Percentiles rank a stretch among this genome's conserved stretches.
These are phyloP conservation scores for Orgyia antiqua DNA, from an alignment of 2,888 invertebrate species.

Conservation along the genomic window DNA sequence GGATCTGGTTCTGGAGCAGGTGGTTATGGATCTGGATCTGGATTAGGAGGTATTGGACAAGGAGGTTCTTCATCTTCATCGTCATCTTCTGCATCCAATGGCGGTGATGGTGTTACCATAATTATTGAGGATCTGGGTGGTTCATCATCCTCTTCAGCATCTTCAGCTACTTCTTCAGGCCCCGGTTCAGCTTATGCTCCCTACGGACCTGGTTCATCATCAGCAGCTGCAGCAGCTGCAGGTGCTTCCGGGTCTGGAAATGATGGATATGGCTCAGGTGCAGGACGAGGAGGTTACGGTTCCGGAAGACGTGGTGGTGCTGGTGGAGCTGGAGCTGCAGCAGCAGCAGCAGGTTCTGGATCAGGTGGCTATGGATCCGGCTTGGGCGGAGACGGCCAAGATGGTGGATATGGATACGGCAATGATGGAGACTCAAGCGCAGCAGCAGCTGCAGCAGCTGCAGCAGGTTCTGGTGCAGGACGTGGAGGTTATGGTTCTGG, in stretches of 20 bases:
- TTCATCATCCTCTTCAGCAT: background rate
- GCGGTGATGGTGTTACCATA: too few relatives aligned
- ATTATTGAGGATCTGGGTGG: background rate
- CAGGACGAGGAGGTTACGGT: background rate
- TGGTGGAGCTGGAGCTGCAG: background rate
- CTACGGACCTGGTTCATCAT: background rate
- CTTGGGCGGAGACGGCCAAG: background rate
- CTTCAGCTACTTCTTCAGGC: background rate
- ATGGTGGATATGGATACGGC: background rate
- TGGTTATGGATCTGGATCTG: background rate
- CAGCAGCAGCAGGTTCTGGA: background rate
- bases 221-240: constrained; percentile 6
- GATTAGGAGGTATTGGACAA: too few relatives aligned
- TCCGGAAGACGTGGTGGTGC: background rate
- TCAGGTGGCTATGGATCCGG: background rate
- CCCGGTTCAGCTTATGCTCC: background rate
- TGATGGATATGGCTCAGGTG: background rate
- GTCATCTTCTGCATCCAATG: too few relatives aligned
- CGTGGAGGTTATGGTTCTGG: background rate
- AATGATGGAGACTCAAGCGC: background rate
- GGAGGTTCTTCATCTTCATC: too few relatives aligned
- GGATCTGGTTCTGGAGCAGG: background rate
- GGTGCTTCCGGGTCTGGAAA: background rate
- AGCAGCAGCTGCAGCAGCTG: background rate
- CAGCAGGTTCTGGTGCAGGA: background rate